A percentile compares a stretch with the other conserved stretches of the same genome.
Conservation (phyloP, 2,888 invertebrate genomes). For the Mesochorus sp. region DNA sequence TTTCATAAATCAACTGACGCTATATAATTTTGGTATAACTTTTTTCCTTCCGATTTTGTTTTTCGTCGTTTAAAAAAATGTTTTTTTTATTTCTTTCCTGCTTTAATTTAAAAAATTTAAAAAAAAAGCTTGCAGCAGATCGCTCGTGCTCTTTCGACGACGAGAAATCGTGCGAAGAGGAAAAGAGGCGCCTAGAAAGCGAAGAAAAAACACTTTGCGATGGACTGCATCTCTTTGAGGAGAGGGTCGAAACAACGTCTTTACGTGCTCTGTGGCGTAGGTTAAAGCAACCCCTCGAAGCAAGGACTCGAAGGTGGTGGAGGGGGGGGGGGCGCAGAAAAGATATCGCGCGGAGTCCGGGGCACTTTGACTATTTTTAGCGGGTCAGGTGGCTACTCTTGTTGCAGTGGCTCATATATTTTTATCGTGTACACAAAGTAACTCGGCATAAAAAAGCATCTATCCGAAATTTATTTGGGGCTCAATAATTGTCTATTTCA, state of each 20-base stretch:
- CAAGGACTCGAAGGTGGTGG: constrained; percentile 38
- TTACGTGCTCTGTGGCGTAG: constrained; percentile 34
- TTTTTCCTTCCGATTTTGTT: too few relatives aligned
- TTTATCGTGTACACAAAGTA: constrained; percentile 44
- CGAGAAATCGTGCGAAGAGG: not conserved
- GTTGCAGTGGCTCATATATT: constrained; percentile 41
- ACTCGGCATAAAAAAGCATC: not conserved
- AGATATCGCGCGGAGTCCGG: constrained; percentile 46
- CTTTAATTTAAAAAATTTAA: too few relatives aligned
- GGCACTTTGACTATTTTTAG: constrained; percentile 71
- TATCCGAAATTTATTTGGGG: too few relatives aligned
- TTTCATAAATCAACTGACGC: too few relatives aligned
- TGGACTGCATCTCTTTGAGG: not conserved
- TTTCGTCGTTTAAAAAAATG: too few relatives aligned
- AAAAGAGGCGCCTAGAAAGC: too few relatives aligned
- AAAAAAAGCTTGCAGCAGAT: too few relatives aligned
- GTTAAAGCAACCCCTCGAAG: constrained; percentile 55
- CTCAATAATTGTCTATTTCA: too few relatives aligned
- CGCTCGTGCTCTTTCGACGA: too few relatives aligned
- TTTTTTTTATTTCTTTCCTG: too few relatives aligned
- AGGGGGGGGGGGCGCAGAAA: constrained; percentile 12
- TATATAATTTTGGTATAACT: too few relatives aligned
- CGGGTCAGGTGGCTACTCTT: constrained; percentile 70
- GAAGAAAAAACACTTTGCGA: not conserved
- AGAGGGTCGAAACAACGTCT: constrained; percentile 18